Conservation (phyloP, 1,140 invertebrate species). For the Nylanderia fulva region DNA sequence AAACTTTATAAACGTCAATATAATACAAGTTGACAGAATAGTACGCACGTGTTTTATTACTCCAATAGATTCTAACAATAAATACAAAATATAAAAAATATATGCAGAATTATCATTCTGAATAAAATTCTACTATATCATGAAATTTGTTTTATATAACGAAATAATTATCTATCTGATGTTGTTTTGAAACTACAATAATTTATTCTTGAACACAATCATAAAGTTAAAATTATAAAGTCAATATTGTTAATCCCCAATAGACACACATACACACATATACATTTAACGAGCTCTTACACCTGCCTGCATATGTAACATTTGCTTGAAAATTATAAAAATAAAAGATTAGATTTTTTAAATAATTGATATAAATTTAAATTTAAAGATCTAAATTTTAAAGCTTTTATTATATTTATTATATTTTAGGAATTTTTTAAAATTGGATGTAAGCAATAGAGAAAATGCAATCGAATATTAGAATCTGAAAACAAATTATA, state of each 20-base stretch:
- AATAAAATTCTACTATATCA: neutral
- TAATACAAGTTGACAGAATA: neutral
- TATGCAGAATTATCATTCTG: neutral
- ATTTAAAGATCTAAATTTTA: no score
- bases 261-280: neutral
- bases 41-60: neutral
- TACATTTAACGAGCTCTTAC: neutral
- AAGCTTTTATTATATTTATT: neutral
- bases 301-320: neutral
- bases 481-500: neutral
- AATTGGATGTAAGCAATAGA: neutral
- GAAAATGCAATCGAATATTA: neutral
- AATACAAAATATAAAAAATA: neutral
- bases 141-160: neutral
- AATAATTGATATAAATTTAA: no score
- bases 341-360: no score
- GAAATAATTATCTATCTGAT: neutral
- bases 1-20: slow-evolving; percentile 37
- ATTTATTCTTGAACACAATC: neutral
- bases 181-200: neutral
- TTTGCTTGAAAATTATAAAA: no score
- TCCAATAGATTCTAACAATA: neutral
- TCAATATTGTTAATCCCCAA: slow-evolving; percentile 10
- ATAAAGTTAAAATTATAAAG: slow-evolving; percentile 10
- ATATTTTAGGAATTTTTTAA: neutral